phyloP scores from a whole-genome alignment of 2,113 vertebrate species.

The Ictidomys tridecemlineatus region DNA sequence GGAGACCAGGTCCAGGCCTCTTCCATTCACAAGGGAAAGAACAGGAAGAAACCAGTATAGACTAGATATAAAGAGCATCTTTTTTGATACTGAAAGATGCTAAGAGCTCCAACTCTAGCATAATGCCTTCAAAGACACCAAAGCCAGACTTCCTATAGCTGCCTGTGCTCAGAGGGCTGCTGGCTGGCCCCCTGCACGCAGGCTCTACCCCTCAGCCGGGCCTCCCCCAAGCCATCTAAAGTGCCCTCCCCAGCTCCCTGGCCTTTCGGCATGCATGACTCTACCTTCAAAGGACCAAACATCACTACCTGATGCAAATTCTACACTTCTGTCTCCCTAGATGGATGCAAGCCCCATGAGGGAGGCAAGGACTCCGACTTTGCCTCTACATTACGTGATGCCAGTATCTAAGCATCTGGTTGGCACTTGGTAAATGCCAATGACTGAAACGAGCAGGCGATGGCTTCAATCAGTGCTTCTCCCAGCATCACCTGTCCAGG shows the following conservation, averaged over 20 bases:
- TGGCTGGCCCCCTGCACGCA: fast-evolving
- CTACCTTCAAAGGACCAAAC: background rate
- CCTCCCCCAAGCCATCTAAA: background rate
- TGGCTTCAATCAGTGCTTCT: background rate
- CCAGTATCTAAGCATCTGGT: background rate
- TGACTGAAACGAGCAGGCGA: background rate
- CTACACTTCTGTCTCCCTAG: background rate
- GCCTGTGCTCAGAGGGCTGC: background rate
- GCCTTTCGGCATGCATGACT: background rate
- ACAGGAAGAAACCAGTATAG: background rate
- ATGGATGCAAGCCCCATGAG: background rate
- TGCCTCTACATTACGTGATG: background rate
- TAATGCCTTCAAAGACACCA: background rate
- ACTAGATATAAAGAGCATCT: background rate
- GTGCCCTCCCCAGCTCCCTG: background rate
- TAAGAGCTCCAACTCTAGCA: background rate
- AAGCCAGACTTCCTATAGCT: no score
- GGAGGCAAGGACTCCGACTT: background rate
- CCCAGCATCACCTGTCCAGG: background rate
- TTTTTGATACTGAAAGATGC: background rate
- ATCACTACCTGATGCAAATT: background rate
- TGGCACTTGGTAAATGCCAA: background rate
- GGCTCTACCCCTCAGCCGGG: background rate
- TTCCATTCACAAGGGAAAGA: background rate
- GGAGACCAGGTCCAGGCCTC: background rate